A percentile compares a stretch with the other conserved stretches of the same genome.
These are phyloP conservation scores for Calliopsis andreniformis DNA, from an alignment of 1,140 invertebrate genomes.

Conservation along the genomic window DNA sequence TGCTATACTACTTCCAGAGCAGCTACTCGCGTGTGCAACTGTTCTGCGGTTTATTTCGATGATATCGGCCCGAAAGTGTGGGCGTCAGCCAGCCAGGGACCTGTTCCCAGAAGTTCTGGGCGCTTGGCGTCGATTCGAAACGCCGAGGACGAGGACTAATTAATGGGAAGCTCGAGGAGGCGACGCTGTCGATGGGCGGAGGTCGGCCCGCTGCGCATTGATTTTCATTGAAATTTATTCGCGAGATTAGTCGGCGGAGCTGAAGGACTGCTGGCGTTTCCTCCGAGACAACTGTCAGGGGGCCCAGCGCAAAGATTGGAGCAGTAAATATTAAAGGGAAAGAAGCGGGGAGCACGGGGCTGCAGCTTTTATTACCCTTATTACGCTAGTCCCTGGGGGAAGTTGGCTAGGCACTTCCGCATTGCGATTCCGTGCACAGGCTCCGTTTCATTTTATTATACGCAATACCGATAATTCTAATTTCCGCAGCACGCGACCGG, in stretches of 20 bases:
- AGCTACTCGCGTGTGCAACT: not conserved
- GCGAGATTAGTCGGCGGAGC: too few species aligned
- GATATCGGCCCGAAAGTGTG: not conserved
- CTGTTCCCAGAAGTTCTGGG: not conserved
- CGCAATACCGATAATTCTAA: constrained; percentile 30
- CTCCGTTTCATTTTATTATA: constrained; percentile 19
- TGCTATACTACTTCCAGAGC: not conserved
- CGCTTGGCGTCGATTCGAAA: not conserved
- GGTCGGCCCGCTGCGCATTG: too few species aligned
- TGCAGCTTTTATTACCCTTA: not conserved
- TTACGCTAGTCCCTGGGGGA: not conserved
- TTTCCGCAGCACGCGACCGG: constrained; percentile 31
- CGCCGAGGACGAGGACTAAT: not conserved
- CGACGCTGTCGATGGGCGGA: too few species aligned
- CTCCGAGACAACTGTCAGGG: too few species aligned
- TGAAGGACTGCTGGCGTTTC: too few species aligned
- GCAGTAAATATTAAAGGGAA: constrained; percentile 6
- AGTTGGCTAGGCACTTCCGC: not conserved
- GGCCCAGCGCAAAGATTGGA: not conserved
- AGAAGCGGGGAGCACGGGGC: constrained; percentile 7
- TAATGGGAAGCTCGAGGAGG: not conserved
- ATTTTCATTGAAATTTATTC: too few species aligned
- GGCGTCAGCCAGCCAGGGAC: not conserved
- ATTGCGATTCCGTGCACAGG: constrained; percentile 13
- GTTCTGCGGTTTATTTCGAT: constrained; percentile 15